Evolutionary conservation across 2,888 invertebrate genomes (phyloP).

Genomic region (Eudasyphora cyanicolor): DNA sequence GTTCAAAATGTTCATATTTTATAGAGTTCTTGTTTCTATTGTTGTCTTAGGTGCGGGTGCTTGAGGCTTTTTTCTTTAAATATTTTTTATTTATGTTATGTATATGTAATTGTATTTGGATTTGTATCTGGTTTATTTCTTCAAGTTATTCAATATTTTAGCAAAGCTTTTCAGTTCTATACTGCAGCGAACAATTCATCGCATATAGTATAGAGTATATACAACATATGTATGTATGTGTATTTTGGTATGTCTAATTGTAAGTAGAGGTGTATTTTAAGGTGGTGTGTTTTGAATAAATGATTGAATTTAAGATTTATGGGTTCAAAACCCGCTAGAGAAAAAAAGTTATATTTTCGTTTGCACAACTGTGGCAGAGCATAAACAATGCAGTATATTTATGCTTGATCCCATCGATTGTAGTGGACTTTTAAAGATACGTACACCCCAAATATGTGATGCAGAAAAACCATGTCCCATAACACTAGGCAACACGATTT

Average conservation of each 20-base stretch:
- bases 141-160: background rate
- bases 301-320: slow-evolving; percentile 60
- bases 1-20: slow-evolving; percentile 43
- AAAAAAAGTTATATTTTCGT: no score
- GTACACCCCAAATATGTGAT: no score
- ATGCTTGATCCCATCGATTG: background rate
- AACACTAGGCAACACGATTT: no score
- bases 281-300: slow-evolving; percentile 57
- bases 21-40: slow-evolving; percentile 14
- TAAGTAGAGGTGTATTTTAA: no score
- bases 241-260: no score
- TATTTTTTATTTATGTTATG: background rate
- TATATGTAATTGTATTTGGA: background rate
- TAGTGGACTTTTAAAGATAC: no score
- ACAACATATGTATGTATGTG: background rate
- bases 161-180: background rate
- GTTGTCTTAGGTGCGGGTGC: slow-evolving; percentile 56
- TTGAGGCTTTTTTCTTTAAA: slow-evolving; percentile 18
- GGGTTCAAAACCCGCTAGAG: slow-evolving; percentile 26
- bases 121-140: background rate
- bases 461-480: no score
- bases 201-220: background rate
- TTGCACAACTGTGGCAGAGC: background rate
- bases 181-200: background rate
- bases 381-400: background rate